Base-by-base conservation (phyloP, 2,888 invertebrate genomes). In the Leptothorax acervorum region DNA sequence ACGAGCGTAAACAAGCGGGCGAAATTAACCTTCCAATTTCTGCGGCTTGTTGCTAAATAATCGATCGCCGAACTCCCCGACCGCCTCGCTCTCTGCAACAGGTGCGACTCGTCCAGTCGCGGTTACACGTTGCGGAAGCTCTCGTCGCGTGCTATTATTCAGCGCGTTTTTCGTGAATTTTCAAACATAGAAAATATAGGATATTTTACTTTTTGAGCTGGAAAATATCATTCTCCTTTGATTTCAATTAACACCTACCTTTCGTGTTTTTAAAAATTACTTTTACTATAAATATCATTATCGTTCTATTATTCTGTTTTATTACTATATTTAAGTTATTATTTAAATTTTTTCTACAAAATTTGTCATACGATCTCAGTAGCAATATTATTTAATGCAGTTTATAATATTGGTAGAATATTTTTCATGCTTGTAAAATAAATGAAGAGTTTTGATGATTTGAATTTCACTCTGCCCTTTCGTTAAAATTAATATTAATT, bases 11-110 rank as follows among this genome's bases (percentile, higher is more conserved):
- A 92, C 92, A 91, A 91, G 89, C 91, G 92, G 88, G 89, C 89
- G 91, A 92, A 93, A 93, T 93, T 93, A 93, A 92, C 92, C 92
- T 92, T 91, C 92, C 93, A 93, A 93, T 93, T 93, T 93, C 92
- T 92, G 92, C 90, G 92, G 92, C 92, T 92, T 92, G 93, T 93
- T 92, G 92, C 92, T 92, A 92, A 94, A 93, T 92, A 93, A 94
- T 94, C 93, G 94, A 94, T 93, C 89, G 92, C 88, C 89, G 82
- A 91, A 90, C 89, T 90, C 90, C 88, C 88, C 88, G 79, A 83
- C 85, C 89, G 87, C 85, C 84, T 85, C 79, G 85, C 85, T 35
- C 82, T 86, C 88, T 90, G 93, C 93, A 93, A 93, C 93, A 93
- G 93, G 93, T 93, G 92, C 87, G 91, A 91, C 90, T 87, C 85